Evolutionary conservation across 2,888 invertebrate species (phyloP).

Genomic region (Microplitis manilae): DNA sequence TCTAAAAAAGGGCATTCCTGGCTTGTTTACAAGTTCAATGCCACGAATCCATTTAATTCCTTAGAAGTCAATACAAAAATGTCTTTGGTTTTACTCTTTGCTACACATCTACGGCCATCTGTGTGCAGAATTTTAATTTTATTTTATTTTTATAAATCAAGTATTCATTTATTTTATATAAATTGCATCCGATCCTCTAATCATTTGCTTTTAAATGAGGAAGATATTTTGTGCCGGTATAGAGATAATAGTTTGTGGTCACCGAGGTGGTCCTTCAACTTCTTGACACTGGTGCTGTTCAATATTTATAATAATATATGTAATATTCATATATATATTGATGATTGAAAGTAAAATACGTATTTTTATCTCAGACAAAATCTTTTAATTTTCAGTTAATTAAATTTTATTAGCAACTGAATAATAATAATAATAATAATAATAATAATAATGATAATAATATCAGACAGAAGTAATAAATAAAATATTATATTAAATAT

Average conservation of each 20-base stretch:
- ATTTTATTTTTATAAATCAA: not conserved
- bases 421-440: not conserved
- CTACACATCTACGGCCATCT: not conserved
- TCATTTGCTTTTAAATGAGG: not conserved
- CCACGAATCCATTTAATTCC: conserved; percentile 28
- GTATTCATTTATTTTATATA: conserved; percentile 1
- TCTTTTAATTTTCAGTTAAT: not conserved
- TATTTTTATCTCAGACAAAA: too few relatives aligned
- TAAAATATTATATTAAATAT: not conserved
- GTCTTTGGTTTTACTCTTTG: not conserved
- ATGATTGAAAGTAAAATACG: not conserved
- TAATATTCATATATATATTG: not conserved
- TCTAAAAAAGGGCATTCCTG: conserved; percentile 9
- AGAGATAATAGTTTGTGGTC: not conserved
- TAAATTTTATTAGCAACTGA: not conserved
- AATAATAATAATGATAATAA: not conserved
- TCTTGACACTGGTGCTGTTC: not conserved
- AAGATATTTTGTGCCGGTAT: not conserved
- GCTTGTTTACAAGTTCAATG: conserved; percentile 37
- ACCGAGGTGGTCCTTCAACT: not conserved
- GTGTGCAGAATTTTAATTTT: not conserved
- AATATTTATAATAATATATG: not conserved
- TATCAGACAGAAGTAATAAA: not conserved
- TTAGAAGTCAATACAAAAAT: conserved; percentile 8
- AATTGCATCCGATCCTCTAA: not conserved